Conservation (phyloP, 2,888 invertebrate species). For the Leistus spinibarbis region DNA sequence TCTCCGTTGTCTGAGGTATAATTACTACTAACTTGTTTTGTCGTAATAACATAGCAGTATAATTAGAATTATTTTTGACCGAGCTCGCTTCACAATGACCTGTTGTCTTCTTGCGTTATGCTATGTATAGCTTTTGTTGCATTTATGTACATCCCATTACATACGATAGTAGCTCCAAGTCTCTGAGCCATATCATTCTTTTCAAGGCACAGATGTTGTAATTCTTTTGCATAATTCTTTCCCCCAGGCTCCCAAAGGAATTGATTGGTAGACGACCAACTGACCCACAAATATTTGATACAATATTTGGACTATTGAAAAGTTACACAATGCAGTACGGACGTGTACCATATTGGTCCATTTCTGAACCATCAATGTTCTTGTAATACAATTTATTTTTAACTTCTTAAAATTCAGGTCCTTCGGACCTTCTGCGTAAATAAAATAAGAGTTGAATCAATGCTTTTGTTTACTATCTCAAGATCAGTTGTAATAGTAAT, state of each 20-base stretch:
- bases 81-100: conserved; percentile 26
- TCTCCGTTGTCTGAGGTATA: conserved; percentile 37
- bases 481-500: too few relatives aligned
- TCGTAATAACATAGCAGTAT: conserved; percentile 34
- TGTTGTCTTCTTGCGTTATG: conserved; percentile 10
- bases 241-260: neutral
- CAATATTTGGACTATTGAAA: neutral
- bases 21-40: conserved; percentile 38
- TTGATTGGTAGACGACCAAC: neutral
- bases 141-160: neutral
- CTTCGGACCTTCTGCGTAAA: too few relatives aligned
- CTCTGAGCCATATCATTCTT: neutral
- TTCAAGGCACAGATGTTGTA: neutral
- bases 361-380: too few relatives aligned
- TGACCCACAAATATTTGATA: neutral
- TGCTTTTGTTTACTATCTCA: too few relatives aligned
- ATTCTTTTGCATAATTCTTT: neutral
- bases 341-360: too few relatives aligned
- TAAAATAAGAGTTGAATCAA: too few relatives aligned
- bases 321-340: neutral
- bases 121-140: neutral
- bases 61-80: conserved; percentile 35
- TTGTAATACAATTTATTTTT: too few relatives aligned
- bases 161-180: neutral
- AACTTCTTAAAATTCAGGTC: too few relatives aligned